Percentiles rank a stretch among this genome's conserved stretches.
These are phyloP conservation scores for Rhinichthys osculus DNA, from an alignment of 2,797 vertebrate genomes.

Conservation along the genomic window DNA sequence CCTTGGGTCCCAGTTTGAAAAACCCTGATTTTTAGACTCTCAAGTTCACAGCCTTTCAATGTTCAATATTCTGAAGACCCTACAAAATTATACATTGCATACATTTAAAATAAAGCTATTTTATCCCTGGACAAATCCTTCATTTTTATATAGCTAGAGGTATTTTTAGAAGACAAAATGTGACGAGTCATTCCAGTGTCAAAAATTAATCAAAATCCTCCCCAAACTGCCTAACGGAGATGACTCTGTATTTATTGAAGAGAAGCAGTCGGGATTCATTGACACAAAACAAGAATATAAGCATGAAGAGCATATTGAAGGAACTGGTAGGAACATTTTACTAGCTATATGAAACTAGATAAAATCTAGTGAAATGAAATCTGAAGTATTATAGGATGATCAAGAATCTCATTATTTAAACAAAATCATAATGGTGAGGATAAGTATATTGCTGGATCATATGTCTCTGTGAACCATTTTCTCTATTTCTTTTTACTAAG, in stretches of 20 bases:
- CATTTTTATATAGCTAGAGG: not conserved
- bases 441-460: not conserved
- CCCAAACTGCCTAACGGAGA: constrained; percentile 59
- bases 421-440: not conserved
- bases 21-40: not conserved
- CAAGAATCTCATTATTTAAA: not conserved
- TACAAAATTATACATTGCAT: not conserved
- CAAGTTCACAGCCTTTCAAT: not conserved
- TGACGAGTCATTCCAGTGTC: constrained; percentile 31
- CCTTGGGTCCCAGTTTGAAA: not conserved
- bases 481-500: not conserved
- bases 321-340: constrained; percentile 72
- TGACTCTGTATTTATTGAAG: not conserved
- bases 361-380: not conserved
- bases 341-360: not conserved
- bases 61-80: not conserved
- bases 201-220: constrained; percentile 75
- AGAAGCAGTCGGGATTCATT: constrained; percentile 20
- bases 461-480: not conserved
- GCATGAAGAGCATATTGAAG: constrained; percentile 70
- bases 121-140: not conserved
- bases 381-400: not conserved
- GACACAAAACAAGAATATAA: constrained; percentile 29
- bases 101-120: not conserved
- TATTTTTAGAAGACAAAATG: not conserved